Base-by-base conservation (phyloP, 2,888 invertebrate species). In the Helleia helle region DNA sequence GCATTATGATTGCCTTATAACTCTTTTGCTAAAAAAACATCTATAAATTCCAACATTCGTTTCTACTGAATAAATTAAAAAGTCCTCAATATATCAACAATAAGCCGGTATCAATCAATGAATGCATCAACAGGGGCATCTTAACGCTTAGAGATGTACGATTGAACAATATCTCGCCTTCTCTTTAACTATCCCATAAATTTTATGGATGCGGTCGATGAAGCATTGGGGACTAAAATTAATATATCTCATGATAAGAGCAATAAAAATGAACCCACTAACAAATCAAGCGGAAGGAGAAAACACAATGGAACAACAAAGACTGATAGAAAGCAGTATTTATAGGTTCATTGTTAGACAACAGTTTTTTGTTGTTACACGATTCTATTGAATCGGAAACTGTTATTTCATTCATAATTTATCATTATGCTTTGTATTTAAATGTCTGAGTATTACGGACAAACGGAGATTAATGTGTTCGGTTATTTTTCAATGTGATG, bases 371-470 rank as follows among this genome's bases (percentile, higher is more conserved):
- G 70, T 70, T 70, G 65, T 62, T 62, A 71, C 71, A 71, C 65
- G 66, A 68, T 61, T 59, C 64, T 61, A 65, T 65, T 59, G 60
- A 62, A 60, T 61, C 50, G 52, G 62, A 65, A 43, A 71, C 70
- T 66, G 68, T 73, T 72, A 70, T 70, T 72, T 65, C 71, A 73
- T 77, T 77, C 69, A 74, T 72, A 74, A 80, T 77, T 76, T 79
- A 80, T 80, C 71, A 75, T 56, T 67, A 71, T 62, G 65, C 69
- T 77, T 77, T 77, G 75, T 76, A 72, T 79, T 77, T 71, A 70
- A 74, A 76, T 72, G 67, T 65, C 61, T 65, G 62, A 61, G 65
- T 66, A 64, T 62, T 65, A 64, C 65, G 64, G 68, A 69, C 62
- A 58, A 58, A 62, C 49, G 42, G 54, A 65, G 70, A 74, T 75